Percentiles rank a stretch among this genome's conserved stretches.
These are phyloP conservation scores for Augiades crinisus DNA, from an alignment of 2,888 invertebrate species.

Conservation along the genomic window DNA sequence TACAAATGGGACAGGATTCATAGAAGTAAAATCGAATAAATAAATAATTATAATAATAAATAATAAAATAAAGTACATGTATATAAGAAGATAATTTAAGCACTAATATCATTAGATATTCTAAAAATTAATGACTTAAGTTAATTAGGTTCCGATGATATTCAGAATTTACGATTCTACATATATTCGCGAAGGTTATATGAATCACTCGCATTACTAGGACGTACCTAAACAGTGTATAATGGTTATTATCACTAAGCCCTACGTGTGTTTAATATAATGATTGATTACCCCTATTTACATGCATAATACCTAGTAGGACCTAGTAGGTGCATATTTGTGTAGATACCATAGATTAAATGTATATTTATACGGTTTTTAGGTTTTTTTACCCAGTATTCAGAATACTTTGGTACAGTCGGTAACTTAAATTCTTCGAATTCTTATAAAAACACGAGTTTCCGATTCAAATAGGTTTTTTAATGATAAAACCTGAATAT, in stretches of 20 bases:
- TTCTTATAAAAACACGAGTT: not conserved
- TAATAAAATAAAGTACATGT: too few species aligned
- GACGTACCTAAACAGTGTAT: not conserved
- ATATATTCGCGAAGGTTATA: not conserved
- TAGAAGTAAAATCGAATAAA: too few species aligned
- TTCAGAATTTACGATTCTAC: too few species aligned
- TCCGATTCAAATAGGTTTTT: slow-evolving; percentile 2
- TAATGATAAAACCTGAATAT: slow-evolving; percentile 13
- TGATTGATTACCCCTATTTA: not conserved
- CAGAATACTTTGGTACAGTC: not conserved
- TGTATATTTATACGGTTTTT: too few species aligned
- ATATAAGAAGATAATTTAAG: too few species aligned
- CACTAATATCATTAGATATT: too few species aligned
- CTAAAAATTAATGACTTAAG: too few species aligned
- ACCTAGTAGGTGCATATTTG: too few species aligned
- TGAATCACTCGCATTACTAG: not conserved
- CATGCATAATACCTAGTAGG: not conserved
- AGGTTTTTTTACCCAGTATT: not conserved
- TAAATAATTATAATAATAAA: too few species aligned
- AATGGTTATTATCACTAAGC: not conserved
- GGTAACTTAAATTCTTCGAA: not conserved
- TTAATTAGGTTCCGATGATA: too few species aligned
- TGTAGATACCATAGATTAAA: too few species aligned
- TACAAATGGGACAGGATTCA: too few species aligned
- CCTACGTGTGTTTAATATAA: not conserved